A percentile compares a stretch with the other conserved stretches of the same genome.
These are phyloP conservation scores for Cenopis cana DNA, from an alignment of 2,888 invertebrate species.

Conservation along the genomic window DNA sequence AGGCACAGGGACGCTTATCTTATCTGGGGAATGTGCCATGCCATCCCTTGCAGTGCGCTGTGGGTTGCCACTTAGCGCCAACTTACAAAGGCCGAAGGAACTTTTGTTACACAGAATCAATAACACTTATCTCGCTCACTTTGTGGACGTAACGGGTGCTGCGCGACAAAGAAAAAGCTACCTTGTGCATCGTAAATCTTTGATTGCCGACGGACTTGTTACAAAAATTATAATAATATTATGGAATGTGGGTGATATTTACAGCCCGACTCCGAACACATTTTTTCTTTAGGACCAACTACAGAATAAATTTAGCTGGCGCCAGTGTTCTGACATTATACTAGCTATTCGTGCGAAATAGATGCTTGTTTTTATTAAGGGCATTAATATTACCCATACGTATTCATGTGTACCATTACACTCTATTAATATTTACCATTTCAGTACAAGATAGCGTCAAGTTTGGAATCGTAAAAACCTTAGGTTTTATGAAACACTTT, in stretches of 20 bases:
- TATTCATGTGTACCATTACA: conserved; percentile 21
- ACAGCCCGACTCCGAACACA: conserved; percentile 46
- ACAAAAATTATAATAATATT: conserved; percentile 54
- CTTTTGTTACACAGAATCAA: conserved; percentile 75
- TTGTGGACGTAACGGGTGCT: conserved; percentile 70
- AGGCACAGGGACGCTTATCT: conserved; percentile 62
- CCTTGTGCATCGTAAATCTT: conserved; percentile 63
- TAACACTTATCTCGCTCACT: conserved; percentile 68
- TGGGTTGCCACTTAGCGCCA: conserved; percentile 76
- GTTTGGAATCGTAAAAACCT: conserved; percentile 22
- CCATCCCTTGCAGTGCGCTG: conserved; percentile 67
- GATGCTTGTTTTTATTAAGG: conserved; percentile 24
- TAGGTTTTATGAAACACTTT: conserved; percentile 14
- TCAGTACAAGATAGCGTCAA: conserved; percentile 14
- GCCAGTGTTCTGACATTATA: conserved; percentile 17
- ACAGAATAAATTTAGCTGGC: conserved; percentile 46
- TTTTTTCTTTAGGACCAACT: conserved; percentile 20
- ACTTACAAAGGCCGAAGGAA: conserved; percentile 65
- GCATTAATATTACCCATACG: conserved; percentile 20
- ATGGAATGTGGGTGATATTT: conserved; percentile 60
- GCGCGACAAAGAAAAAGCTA: conserved; percentile 56
- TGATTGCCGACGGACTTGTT: conserved; percentile 53
- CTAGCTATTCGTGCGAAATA: conserved; percentile 14
- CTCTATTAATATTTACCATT: conserved; percentile 27
- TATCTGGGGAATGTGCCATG: conserved; percentile 81